These are phyloP conservation scores for Tricholaema leucomelas DNA, from an alignment of 2,113 vertebrate species.

Conservation along the genomic window DNA sequence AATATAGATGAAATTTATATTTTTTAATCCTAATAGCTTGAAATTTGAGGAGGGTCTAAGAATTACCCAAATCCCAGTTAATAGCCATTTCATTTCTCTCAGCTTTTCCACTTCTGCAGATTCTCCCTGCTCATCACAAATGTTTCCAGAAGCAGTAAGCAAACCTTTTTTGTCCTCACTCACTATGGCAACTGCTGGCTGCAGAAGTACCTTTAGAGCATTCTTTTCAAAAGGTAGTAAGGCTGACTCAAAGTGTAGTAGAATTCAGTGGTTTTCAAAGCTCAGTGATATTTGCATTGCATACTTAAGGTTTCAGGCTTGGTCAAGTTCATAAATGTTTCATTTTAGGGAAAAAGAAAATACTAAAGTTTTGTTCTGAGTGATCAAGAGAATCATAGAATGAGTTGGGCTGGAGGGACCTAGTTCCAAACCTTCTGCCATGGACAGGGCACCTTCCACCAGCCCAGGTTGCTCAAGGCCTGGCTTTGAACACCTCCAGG, in stretches of 20 bases:
- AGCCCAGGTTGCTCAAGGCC: too few relatives aligned
- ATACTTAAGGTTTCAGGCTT: background rate
- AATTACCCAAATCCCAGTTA: background rate
- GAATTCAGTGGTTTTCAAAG: background rate
- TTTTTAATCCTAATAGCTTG: background rate
- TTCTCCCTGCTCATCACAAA: background rate
- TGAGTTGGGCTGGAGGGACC: too few relatives aligned
- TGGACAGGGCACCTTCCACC: too few relatives aligned
- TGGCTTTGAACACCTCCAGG: too few relatives aligned
- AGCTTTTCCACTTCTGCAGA: background rate
- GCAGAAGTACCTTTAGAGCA: background rate
- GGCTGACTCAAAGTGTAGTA: background rate
- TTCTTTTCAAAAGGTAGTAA: background rate
- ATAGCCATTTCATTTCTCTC: background rate
- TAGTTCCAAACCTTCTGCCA: too few relatives aligned
- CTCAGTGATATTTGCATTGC: background rate
- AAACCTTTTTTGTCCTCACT: background rate
- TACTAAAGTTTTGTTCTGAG: background rate
- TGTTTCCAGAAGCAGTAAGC: constrained; percentile 7
- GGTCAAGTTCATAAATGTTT: background rate
- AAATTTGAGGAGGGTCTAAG: background rate
- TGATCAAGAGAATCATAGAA: background rate
- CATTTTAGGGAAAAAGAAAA: background rate
- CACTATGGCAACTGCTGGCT: constrained; percentile 44
- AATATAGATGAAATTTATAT: background rate